phyloP scores from a whole-genome alignment of 1,140 invertebrate species.

The Heliconius melpomene region DNA sequence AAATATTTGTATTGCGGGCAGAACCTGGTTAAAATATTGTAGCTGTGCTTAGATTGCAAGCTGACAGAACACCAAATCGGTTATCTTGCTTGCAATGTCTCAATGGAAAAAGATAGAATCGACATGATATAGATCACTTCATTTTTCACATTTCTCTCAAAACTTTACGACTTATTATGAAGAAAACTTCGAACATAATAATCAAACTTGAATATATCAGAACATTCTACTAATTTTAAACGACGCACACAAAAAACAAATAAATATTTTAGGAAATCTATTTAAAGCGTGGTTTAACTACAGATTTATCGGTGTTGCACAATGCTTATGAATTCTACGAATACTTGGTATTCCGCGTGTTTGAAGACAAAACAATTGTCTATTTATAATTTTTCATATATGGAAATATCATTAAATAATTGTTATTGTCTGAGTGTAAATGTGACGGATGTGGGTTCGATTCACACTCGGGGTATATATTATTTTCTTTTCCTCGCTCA shows the following conservation, averaged over 20 bases:
- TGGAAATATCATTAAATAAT: neutral
- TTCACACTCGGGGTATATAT: no score
- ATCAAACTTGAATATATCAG: neutral
- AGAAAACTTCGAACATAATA: neutral
- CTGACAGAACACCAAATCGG: no score
- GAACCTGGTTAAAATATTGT: no score
- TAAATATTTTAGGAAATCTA: constrained; percentile 6
- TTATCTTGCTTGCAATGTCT: no score
- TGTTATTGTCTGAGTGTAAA: neutral
- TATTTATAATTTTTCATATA: neutral
- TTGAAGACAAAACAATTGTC: neutral
- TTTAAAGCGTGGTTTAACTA: neutral
- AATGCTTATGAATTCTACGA: neutral
- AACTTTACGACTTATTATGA: neutral
- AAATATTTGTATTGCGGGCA: no score
- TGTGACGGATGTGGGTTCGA: no score
- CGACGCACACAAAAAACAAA: neutral
- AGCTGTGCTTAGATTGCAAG: no score
- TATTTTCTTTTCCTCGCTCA: no score
- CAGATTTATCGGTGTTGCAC: neutral
- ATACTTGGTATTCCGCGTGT: neutral
- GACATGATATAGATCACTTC: no score
- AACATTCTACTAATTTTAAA: neutral
- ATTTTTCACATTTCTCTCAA: neutral
- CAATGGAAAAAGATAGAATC: no score